Base-by-base conservation (phyloP, 1,140 invertebrate genomes). In the Platyscapa corneri region DNA sequence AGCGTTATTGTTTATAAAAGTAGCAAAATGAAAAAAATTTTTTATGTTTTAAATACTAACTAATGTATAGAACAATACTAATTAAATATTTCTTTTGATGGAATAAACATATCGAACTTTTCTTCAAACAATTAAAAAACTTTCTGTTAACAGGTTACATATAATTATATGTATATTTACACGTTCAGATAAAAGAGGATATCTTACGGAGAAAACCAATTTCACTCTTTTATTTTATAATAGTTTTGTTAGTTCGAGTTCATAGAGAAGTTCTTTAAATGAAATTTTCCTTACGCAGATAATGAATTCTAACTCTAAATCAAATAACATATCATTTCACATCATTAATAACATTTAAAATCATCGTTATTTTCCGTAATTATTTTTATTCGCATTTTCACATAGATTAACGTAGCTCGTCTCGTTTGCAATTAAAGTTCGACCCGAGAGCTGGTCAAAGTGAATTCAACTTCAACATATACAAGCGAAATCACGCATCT, bases 401-500 rank as follows among this genome's bases (percentile, higher is more conserved):
- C 64, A 30, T 16, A 0, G n/a, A 67, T 32, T n/a, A 30, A 30
- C n/a, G 14, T 32, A 67, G n/a, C 30, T 70, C 34, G 37, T 34
- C 67, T 70, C 16, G 65, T 32, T 70, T 16, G 8, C 67, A 70
- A 37, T 70, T 70, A 37, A 32, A 37, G 37, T 70, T 70, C 34
- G 0, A 20, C 37, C 3, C 32, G 34, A 37, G 20, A 10, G 16
- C 67, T 70, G 5, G 67, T 70, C 34, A 70, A 70, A 70, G 14
- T 70, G 20, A 70, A 70, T 70, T 37, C 67, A 70, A 70, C 18
- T 16, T 34, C 18, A 16, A 46, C 46, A 75, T 49, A 0, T 34
- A 30, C 64, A 16, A n/a, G 42, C 39, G 78, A 16, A 42, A 18
- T 42, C 37, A 20, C 23, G 39, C 65, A 72, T 77, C 83, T 87